Base-by-base conservation (phyloP, 2,113 vertebrate species). In the Zeus faber region DNA sequence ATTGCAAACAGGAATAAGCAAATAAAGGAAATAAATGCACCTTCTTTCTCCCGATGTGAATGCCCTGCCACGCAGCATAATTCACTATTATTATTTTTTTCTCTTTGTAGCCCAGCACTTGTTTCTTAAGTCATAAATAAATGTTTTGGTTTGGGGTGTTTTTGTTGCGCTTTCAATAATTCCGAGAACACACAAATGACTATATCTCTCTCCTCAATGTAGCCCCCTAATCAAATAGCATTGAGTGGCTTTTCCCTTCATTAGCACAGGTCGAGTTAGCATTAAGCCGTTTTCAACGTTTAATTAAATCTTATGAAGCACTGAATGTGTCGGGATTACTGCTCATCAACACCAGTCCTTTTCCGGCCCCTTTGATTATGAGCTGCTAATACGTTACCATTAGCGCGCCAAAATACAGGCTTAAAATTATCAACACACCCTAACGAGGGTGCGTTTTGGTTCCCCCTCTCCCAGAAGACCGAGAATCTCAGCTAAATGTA, bases 281-380 rank as follows among this genome's bases (percentile, higher is more conserved):
- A 75, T 76, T 73, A 72, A 70, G 65, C 53, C 61, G n/a, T n/a
- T 68, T 77, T 70, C 56, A 49, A 70, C 70, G 77, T 57, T 49
- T 72, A 80, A 80, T 80, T 73, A 70, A 68, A 72, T 77, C 72
- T 69, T 73, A 49, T 39, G 37, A 56, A 41, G 52, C 61, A 17
- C 54, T 73, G 55, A 77, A 72, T 70, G 59, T 57, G 52, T 23
- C 16, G 55, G 71, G 70, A 79, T 74, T 79, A 68, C 20, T 54
- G 54, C 39, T 72, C 62, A 61, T 59, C 26, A 39, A 29, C 27
- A 50, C 47, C 35, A 46, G 48, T 65, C 62, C 68, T 65, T 72
- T 58, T 70, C 54, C n/a, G 74, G 57, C 37, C 37, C 51, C 65
- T 63, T 26, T 50, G 40, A 57, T 55, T 58, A 39, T 51, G 41